Conservation (phyloP, 1,140 invertebrate genomes). For the Caenorhabditis tropicalis region DNA sequence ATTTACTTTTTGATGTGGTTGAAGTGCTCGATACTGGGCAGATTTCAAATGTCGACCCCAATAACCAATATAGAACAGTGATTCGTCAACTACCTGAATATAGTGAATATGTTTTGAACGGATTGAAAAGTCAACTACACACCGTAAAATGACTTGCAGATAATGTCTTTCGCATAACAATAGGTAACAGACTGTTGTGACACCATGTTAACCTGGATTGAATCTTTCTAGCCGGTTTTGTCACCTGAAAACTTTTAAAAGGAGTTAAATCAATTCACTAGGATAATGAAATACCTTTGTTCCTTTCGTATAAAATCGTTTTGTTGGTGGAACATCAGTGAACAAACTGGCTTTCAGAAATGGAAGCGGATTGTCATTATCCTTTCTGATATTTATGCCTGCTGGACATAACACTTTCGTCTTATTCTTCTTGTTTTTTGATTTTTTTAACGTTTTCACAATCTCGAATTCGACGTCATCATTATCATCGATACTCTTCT, state of each 20-base stretch:
- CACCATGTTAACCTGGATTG: slow-evolving; percentile 67
- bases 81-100: slow-evolving; percentile 63
- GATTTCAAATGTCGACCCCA: slow-evolving; percentile 80
- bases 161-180: slow-evolving; percentile 64
- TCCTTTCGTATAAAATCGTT: slow-evolving; percentile 83
- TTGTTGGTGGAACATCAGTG: slow-evolving; percentile 85
- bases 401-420: not conserved
- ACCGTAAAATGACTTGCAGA: slow-evolving; percentile 61
- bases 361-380: slow-evolving; percentile 59
- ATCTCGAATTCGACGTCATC: not conserved
- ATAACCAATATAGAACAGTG: slow-evolving; percentile 76
- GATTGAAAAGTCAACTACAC: not conserved
- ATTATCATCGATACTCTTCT: not conserved
- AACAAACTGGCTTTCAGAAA: slow-evolving; percentile 77
- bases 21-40: slow-evolving; percentile 76
- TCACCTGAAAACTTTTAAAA: slow-evolving; percentile 74
- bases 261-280: too few species aligned
- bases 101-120: too few species aligned
- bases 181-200: slow-evolving; percentile 66
- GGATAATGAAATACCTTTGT: slow-evolving; percentile 76
- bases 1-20: slow-evolving; percentile 86
- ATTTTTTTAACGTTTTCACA: not conserved
- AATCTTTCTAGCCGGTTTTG: slow-evolving; percentile 65
- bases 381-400: not conserved
- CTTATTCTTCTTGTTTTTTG: not conserved